These are phyloP conservation scores for Aplysina aerophoba DNA, from an alignment of 37 sponge, comb jelly and placozoan species.

Conservation along the genomic window DNA sequence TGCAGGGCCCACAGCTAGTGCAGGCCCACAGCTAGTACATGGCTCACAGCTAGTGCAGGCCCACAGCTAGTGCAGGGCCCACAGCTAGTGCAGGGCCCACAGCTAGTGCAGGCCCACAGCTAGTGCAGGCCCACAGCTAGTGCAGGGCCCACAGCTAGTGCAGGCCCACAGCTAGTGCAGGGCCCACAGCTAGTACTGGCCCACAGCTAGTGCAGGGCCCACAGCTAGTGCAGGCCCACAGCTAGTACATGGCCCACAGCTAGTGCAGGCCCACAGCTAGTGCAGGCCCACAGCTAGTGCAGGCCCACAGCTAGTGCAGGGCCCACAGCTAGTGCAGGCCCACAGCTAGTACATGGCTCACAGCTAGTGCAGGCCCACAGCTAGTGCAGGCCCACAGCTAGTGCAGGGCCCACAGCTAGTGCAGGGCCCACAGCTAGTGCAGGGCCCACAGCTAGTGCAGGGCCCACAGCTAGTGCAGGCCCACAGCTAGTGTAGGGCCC, in stretches of 20 bases:
- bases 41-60: neutral
- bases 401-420: too few relatives aligned
- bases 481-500: too few relatives aligned
- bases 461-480: neutral
- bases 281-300: neutral
- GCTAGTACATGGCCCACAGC: too few relatives aligned
- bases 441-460: slow-evolving; percentile 1
- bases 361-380: neutral
- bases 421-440: too few relatives aligned
- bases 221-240: too few relatives aligned
- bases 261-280: neutral
- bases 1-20: neutral
- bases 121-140: neutral
- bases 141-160: neutral
- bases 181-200: neutral
- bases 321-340: neutral
- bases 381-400: too few relatives aligned
- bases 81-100: too few relatives aligned
- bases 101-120: too few relatives aligned
- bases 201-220: neutral
- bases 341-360: too few relatives aligned
- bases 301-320: too few relatives aligned
- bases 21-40: too few relatives aligned
- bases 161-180: too few relatives aligned
- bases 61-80: neutral